Evolutionary conservation across 2,888 invertebrate genomes (phyloP).

Genomic region (Microctonus brassicae): DNA sequence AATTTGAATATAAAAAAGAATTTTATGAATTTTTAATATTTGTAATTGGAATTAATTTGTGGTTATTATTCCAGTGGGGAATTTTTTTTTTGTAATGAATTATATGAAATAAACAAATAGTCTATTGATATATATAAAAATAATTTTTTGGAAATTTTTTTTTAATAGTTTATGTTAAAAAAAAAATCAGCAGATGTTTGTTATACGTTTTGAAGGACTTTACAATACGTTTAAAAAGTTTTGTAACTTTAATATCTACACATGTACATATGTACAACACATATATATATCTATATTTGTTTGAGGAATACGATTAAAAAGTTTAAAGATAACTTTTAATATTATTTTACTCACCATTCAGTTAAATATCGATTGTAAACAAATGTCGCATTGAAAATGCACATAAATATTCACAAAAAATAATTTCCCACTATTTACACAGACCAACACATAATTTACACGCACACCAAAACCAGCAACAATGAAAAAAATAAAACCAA

Average conservation of each 20-base stretch:
- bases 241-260: background rate
- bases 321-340: background rate
- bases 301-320: background rate
- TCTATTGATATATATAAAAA: too few relatives aligned
- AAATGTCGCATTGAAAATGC: background rate
- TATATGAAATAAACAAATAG: too few relatives aligned
- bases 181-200: background rate
- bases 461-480: background rate
- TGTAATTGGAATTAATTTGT: too few relatives aligned
- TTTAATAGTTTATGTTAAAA: background rate
- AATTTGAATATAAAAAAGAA: background rate
- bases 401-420: background rate
- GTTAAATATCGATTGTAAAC: background rate
- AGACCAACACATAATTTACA: background rate
- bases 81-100: too few relatives aligned
- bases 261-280: too few relatives aligned
- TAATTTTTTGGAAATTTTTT: too few relatives aligned
- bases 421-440: background rate
- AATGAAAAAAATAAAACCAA: background rate
- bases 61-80: too few relatives aligned
- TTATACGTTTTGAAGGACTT: background rate
- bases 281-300: background rate
- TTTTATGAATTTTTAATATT: background rate
- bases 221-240: background rate
- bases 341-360: background rate